Percentiles rank a stretch among this genome's conserved stretches.
These are phyloP conservation scores for Syngnathus typhle DNA, from an alignment of 2,113 vertebrate species.

Conservation along the genomic window DNA sequence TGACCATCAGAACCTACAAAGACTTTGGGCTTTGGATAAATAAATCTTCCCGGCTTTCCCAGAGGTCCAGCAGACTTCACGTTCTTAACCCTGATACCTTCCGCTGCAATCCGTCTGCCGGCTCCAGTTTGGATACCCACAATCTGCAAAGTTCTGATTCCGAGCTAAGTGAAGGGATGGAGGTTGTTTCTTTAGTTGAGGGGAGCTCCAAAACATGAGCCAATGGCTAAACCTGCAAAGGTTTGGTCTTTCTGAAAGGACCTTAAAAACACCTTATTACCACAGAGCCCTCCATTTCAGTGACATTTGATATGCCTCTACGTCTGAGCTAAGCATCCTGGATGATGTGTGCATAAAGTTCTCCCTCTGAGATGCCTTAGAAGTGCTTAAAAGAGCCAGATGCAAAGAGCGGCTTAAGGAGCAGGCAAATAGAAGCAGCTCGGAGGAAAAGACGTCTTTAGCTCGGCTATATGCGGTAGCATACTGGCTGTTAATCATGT, in stretches of 20 bases:
- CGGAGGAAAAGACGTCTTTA: slow-evolving; percentile 65
- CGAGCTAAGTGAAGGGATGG: slow-evolving; percentile 40
- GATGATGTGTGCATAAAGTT: slow-evolving; percentile 51
- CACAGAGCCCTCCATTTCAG: slow-evolving; percentile 45
- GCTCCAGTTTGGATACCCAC: slow-evolving; percentile 28
- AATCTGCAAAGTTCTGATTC: slow-evolving; percentile 57
- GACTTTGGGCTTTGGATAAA: slow-evolving; percentile 44
- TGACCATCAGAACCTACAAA: slow-evolving; percentile 23
- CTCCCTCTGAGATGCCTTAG: slow-evolving; percentile 50
- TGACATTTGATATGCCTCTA: slow-evolving; percentile 64
- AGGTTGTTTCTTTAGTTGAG: slow-evolving; percentile 19
- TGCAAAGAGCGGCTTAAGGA: slow-evolving; percentile 71
- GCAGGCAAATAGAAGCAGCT: slow-evolving; percentile 57
- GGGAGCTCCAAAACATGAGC: slow-evolving; percentile 49
- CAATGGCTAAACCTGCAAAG: slow-evolving; percentile 55
- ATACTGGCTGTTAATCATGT: slow-evolving; percentile 70
- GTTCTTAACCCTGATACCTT: slow-evolving; percentile 42
- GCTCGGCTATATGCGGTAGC: slow-evolving; percentile 58
- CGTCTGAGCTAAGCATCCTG: slow-evolving; percentile 56
- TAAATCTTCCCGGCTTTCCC: slow-evolving; percentile 59
- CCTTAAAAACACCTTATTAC: slow-evolving; percentile 61
- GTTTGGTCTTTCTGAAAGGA: slow-evolving; percentile 44
- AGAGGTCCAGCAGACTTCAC: slow-evolving; percentile 31
- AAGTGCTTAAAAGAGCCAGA: slow-evolving; percentile 69
- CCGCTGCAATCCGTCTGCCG: slow-evolving; percentile 22